Evolutionary conservation across 1,140 invertebrate species (phyloP), one percentile per base, ranked within the genome.

Genomic region (Temnothorax nylanderi): DNA sequence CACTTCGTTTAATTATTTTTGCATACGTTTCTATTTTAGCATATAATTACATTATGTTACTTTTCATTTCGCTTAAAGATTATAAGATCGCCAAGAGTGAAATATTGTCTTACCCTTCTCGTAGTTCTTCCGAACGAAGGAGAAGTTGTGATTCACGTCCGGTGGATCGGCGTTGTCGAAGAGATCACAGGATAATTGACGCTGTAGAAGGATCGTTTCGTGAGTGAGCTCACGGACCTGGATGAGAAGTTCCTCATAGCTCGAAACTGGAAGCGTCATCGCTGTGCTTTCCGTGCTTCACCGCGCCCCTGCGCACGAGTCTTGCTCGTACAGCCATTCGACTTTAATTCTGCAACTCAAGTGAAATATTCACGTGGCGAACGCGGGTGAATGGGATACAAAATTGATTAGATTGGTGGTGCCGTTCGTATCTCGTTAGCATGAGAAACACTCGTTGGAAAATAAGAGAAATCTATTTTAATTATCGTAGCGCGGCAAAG

Each of bases 181-280:
- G n/a, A 95, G 81, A 69, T 95, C 94, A 16, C 94, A 94, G 32
- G 93, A 93, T 49, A 95, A 88, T 87, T 96, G 94, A 62, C 93
- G 86, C 34, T 95, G 94, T 44, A 95, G 87, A 16, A 94, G 93
- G 64, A 95, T 95, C 44, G 95, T 96, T 89, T 96, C 96, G 89
- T 96, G 94, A 11, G 95, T 96, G 74, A 96, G 93, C 71, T 94
- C 95, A 47, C 95, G 95, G 47, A 96, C 96, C 69, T 95, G 94
- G 80, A 94, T 93, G 87, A 96, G 94, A 67, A 96, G 94, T 81
- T 96, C 95, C 91, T 96, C 95, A 92, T 96, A 96, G 85, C 94
- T 96, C 26, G 95, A 95, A 82, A 96, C 95, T 71, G 96, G 95
- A 84, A 96, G 93, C 92, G 95, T 96, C 96, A 96, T 96, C 89